phyloP scores from a whole-genome alignment of 2,888 invertebrate species.

The Exocentrus adspersus region DNA sequence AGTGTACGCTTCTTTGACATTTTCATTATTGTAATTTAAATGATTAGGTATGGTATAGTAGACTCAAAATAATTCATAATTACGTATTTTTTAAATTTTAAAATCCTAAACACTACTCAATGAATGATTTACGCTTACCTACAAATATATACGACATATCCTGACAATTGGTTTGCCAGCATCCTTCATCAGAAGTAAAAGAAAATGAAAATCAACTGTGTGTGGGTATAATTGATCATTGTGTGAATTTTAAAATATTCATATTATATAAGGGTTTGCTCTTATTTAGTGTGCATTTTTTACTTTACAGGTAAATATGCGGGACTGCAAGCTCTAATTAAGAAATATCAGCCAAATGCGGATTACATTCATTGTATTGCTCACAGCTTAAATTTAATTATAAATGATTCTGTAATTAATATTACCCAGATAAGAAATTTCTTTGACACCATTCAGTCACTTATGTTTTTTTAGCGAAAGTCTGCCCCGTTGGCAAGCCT shows the following conservation, averaged over 20 bases:
- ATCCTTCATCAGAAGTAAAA: not conserved
- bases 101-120: not conserved
- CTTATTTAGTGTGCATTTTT: not conserved
- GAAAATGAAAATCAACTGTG: not conserved
- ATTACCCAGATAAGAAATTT: not conserved
- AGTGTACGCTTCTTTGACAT: not conserved
- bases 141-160: not conserved
- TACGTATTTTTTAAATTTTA: not conserved
- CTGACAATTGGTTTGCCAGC: not conserved
- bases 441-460: not conserved
- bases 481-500: constrained; percentile 21
- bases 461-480: not conserved
- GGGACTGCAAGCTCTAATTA: not conserved
- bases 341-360: not conserved
- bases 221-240: not conserved
- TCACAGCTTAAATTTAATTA: not conserved
- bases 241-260: not conserved
- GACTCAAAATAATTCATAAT: not conserved
- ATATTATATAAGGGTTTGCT: not conserved
- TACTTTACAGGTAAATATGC: constrained; percentile 19
- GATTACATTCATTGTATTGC: constrained; percentile 4
- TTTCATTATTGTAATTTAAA: not conserved
- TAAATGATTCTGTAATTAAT: not conserved
- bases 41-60: not conserved
- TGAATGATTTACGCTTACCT: not conserved